These are phyloP conservation scores for Nipponia nippon DNA, from an alignment of 2,113 vertebrate genomes.

Conservation along the genomic window DNA sequence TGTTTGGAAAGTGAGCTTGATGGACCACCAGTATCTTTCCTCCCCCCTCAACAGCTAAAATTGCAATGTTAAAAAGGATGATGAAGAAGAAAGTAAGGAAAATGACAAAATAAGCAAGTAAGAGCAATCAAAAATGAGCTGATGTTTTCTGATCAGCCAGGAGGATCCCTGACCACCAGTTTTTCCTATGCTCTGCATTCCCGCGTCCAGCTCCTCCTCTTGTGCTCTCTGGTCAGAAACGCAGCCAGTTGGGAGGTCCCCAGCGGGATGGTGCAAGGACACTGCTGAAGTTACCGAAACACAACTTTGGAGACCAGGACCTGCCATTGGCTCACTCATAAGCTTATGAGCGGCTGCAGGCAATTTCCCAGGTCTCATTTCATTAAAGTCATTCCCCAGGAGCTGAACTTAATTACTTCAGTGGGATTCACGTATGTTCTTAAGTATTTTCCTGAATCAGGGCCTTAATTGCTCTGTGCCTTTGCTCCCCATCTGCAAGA, in stretches of 20 bases:
- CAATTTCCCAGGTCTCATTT: conserved; percentile 23
- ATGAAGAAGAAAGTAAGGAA: background rate
- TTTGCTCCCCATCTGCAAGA: conserved; percentile 31
- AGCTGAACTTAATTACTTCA: conserved; percentile 48
- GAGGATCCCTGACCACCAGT: rapidly evolving
- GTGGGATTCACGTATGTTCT: conserved; percentile 30
- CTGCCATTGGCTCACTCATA: background rate
- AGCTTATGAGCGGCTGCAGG: background rate
- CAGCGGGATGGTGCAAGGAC: background rate
- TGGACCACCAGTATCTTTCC: background rate
- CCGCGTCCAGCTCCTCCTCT: background rate
- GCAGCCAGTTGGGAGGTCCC: background rate
- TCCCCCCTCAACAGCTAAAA: background rate
- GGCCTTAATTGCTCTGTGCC: conserved; percentile 59
- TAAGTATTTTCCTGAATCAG: conserved; percentile 52
- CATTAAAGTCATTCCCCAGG: conserved; percentile 32
- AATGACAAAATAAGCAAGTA: background rate
- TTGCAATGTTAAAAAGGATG: background rate
- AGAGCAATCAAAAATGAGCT: background rate
- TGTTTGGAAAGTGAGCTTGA: background rate
- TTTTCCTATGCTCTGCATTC: background rate
- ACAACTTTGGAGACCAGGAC: background rate
- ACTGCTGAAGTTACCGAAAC: background rate
- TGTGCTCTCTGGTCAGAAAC: background rate
- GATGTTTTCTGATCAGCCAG: background rate